Evolutionary conservation across 2,113 vertebrate species (phyloP).

Genomic region (Sinocyclocheilus maitianheensis): DNA sequence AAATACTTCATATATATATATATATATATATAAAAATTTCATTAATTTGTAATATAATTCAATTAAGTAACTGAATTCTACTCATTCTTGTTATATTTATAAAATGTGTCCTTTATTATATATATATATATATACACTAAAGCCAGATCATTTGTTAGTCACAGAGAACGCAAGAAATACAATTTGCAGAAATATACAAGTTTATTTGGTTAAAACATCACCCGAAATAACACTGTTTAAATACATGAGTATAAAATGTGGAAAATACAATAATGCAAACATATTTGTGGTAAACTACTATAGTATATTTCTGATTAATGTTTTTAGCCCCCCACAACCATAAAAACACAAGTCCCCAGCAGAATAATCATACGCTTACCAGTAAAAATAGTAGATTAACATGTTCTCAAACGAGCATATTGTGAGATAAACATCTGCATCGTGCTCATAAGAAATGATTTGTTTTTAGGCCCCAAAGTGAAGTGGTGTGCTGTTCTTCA

Average conservation of each 20-base stretch:
- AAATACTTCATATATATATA: too few species aligned
- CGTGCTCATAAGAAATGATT: background rate
- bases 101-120: too few species aligned
- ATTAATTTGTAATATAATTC: too few species aligned
- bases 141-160: background rate
- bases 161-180: background rate
- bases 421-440: background rate
- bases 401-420: background rate
- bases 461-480: background rate
- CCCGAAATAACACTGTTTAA: slow-evolving; percentile 43
- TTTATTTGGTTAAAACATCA: slow-evolving; percentile 44
- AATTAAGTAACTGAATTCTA: too few species aligned
- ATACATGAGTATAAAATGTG: slow-evolving; percentile 38
- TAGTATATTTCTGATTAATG: background rate
- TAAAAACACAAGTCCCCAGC: slow-evolving; percentile 8
- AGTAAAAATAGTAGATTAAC: slow-evolving; percentile 20
- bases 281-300: slow-evolving; percentile 3
- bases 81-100: too few species aligned
- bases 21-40: too few species aligned
- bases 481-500: slow-evolving; percentile 4
- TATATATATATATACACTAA: too few species aligned
- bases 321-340: background rate
- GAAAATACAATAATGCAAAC: slow-evolving; percentile 2
- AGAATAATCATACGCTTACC: background rate
- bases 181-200: slow-evolving; percentile 11